Base-by-base conservation (phyloP, 2,113 vertebrate species). In the Elachura formosa region DNA sequence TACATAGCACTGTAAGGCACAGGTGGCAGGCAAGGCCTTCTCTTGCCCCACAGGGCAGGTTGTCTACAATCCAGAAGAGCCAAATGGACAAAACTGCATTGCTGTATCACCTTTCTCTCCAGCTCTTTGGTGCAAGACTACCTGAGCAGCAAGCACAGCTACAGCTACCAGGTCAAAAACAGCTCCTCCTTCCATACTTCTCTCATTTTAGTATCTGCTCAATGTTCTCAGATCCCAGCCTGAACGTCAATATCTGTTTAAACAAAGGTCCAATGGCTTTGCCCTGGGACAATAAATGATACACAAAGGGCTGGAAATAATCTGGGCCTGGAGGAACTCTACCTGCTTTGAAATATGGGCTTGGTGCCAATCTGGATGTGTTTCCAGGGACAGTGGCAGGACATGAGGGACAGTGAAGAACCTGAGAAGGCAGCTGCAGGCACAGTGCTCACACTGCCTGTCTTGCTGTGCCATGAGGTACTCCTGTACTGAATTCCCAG, bases 341-440 rank as follows among this genome's bases (percentile, higher is more conserved):
- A 6, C 41, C 40, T 45, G 3, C 24, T 56, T 24, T 55, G 64
- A 43, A 67, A n/a, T 8, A 54, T 0, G 0, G 1, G 38, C 40
- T 54, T 29, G 9, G 10, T 54, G 62, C 18, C 34, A 41, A 43
- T 12, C 11, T 14, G 33, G 41, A 46, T 9, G 0, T 0, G 0
- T 22, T 61, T 73, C 58, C 67, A 84, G 13, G 54, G 58, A 34
- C 36, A 29, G 10, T 2, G 21, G 48, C 28, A 63, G 48, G 71
- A 66, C 1, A 12, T 4, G 7, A 46, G 14, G 40, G 52, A 26
- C 63, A 55, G 41, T 3, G 28, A n/a, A 48, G 20, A 58, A 77
- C 17, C 16, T 4, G 24, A 52, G 66, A 59, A 48, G 36, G 17
- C 48, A 73, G 59, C 36, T 52, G 48, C 54, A 26, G 1, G 17